Evolutionary conservation across 2,113 vertebrate species (phyloP), one percentile per base, ranked within the genome.

Genomic region (Podarcis cretensis): DNA sequence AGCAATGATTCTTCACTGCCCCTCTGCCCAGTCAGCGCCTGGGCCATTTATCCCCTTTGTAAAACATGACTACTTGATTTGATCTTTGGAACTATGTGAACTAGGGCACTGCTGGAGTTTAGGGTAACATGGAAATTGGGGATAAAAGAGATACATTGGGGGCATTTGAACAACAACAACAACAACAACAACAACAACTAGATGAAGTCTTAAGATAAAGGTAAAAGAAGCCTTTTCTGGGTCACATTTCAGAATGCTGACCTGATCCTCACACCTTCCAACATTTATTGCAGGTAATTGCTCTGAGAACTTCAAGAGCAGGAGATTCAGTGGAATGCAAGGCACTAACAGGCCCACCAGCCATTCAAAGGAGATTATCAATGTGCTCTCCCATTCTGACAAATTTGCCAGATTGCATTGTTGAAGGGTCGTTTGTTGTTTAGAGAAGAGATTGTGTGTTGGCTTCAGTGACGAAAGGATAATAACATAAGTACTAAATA

Each of bases 331-430:
- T 7, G 59, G 6, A 1, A 85, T 54, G 40, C 76, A 48, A 9
- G 18, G 2, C 23, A 27, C 4, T 0, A 21, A 48, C 63, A 21
- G n/a, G 68, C 32, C 23, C n/a, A 37, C 30, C 35, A 48, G 16
- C 30, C 74, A 84, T 75, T 43, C 1, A 81, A 65, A 82, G 20
- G 88, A 73, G 12, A 87, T 86, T 16, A 88, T 65, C 59, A 78
- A 25, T 68, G n/a, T 54, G 3, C 2, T 43, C 59, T 21, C 4
- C 0, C 4, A 10, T 18, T 30, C 0, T 30, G 48, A 75, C 6
- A n/a, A 84, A 37, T 84, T 83, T 80, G 68, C 6, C 0, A 79
- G 57, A 87, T 57, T 27, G 1, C 32, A 7, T 75, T 66, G 30
- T 78, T 85, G 16, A 68, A 18, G 66, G 6, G 69, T 0, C 0